phyloP scores from a whole-genome alignment of 2,888 invertebrate species.

The Salticus scenicus region DNA sequence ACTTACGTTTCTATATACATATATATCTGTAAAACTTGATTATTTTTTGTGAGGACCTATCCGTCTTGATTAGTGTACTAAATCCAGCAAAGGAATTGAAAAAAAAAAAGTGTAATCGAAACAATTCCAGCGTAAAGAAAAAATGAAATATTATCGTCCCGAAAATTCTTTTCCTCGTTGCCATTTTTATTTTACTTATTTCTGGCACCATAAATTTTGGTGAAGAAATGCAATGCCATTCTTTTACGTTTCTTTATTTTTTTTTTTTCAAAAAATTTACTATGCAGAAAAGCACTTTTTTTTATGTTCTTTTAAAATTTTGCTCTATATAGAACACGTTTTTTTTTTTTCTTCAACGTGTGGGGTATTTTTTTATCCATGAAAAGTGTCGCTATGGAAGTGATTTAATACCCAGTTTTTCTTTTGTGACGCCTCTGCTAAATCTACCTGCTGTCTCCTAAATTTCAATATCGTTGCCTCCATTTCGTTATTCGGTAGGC shows the following conservation, averaged over 20 bases:
- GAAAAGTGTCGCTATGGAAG: conserved; percentile 1
- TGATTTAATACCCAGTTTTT: not conserved
- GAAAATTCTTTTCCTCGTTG: not conserved
- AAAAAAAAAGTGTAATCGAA: conserved; percentile 8
- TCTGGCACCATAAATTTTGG: not conserved
- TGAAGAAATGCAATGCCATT: not conserved
- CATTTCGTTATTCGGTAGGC: not conserved
- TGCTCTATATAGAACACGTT: too few relatives aligned
- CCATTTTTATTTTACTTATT: not conserved
- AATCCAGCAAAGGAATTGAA: not conserved
- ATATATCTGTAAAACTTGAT: conserved; percentile 1
- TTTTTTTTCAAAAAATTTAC: not conserved
- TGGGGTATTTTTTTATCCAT: not conserved
- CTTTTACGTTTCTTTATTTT: not conserved
- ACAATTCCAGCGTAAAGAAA: not conserved
- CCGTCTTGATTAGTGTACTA: conserved; percentile 1
- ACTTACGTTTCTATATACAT: not conserved
- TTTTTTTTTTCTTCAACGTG: not conserved
- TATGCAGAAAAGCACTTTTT: not conserved
- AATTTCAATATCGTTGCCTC: not conserved
- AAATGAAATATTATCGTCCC: conserved; percentile 12
- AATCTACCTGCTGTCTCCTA: not conserved
- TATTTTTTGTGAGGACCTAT: conserved; percentile 1
- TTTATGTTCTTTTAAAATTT: not conserved
- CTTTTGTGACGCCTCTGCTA: not conserved